Evolutionary conservation across 37 sponge, comb jelly and placozoan genomes (phyloP), one percentile per base, ranked within the genome.

Genomic region (Hexactinellida sp.): DNA sequence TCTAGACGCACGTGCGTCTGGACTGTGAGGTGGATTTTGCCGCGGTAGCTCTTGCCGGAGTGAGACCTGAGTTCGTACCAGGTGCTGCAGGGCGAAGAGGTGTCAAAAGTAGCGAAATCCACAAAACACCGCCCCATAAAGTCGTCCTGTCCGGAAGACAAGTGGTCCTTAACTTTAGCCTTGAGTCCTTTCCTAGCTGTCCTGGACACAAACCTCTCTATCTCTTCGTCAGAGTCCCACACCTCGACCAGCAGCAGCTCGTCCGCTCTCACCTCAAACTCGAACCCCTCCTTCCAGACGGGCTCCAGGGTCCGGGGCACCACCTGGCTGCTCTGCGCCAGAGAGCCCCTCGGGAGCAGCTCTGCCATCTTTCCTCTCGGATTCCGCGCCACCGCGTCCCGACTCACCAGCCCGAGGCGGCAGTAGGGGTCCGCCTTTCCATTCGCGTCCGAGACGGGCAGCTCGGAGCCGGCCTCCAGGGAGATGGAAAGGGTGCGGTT

Each of bases 11-110:
- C 30, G 3, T 63, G 76, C 3, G 34, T 32, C 3, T 28, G 25
- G 76, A 63, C 5, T 10, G 76, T 63, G 25, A 63, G 34, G 76
- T 63, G 76, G 76, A 63, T n/a, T n/a, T 63, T 63, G 5, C 76
- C 76, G 76, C 76, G 76, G 30, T 63, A 63, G 76, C 76, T 63
- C 34, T 63, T 63, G 5, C 30, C 30, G 76, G 76, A 25, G 34
- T 63, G 76, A 63, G 76, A 63, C 34, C 76, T 63, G 5, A 63
- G 76, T 7, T 63, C 76, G 76, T 25, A 28, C 76, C 76, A 63
- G 76, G 76, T 63, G 34, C 76, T 63, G 3, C 13, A 7, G 13
- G 76, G 76, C 3, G 34, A 25, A 7, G 76, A 32, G 76, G 76
- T 63, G 76, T n/a, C 30, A 28, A 63, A 63, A 32, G 21, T n/a